A percentile compares a stretch with the other conserved stretches of the same genome.
phyloP scores from a whole-genome alignment of 2,888 invertebrate genomes.

The Liopterus haemorrhoidalis region DNA sequence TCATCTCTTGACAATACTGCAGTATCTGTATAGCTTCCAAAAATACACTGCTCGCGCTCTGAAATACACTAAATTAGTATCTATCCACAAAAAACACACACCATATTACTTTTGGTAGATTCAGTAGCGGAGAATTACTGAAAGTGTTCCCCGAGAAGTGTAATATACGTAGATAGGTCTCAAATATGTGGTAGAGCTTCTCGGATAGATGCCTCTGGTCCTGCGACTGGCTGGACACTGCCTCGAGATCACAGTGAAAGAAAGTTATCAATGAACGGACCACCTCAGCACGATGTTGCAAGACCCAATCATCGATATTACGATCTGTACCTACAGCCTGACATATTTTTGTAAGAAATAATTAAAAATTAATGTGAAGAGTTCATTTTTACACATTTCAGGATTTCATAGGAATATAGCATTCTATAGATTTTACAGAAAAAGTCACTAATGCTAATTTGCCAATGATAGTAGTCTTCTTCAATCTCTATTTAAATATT shows the following conservation, averaged over 20 bases:
- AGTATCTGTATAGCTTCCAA: slow-evolving; percentile 81
- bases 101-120: slow-evolving; percentile 69
- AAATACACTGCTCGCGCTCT: slow-evolving; percentile 83
- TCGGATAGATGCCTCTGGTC: slow-evolving; percentile 57
- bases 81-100: too few relatives aligned
- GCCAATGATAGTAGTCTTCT: background rate
- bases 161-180: slow-evolving; percentile 81
- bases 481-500: too few relatives aligned
- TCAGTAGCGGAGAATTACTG: slow-evolving; percentile 72
- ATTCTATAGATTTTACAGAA: slow-evolving; percentile 1
- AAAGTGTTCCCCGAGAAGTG: slow-evolving; percentile 80
- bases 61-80: slow-evolving; percentile 36
- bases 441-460: background rate
- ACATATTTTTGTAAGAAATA: slow-evolving; percentile 30
- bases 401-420: too few relatives aligned
- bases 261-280: slow-evolving; percentile 72
- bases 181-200: slow-evolving; percentile 79
- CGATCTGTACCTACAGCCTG: slow-evolving; percentile 85
- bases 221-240: slow-evolving; percentile 53
- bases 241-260: slow-evolving; percentile 78
- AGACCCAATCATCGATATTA: slow-evolving; percentile 75
- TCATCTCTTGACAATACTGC: slow-evolving; percentile 73
- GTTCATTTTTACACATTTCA: slow-evolving; percentile 11
- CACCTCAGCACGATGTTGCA: slow-evolving; percentile 71
- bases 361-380: slow-evolving; percentile 1